Base-by-base conservation (phyloP, 37 sponge, comb jelly and placozoan genomes). In the Ianthella basta region DNA sequence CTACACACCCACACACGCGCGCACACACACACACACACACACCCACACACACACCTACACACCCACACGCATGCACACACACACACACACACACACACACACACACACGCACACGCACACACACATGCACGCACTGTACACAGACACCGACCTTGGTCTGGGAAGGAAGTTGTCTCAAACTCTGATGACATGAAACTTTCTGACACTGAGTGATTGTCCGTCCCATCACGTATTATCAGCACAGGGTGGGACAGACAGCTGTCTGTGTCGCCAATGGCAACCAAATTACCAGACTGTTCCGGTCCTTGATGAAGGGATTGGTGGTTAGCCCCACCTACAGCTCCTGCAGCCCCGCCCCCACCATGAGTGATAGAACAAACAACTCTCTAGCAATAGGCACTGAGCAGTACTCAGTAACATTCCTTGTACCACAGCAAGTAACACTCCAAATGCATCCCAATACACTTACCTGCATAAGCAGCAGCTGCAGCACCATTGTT, bases 181-280 rank as follows among this genome's bases (percentile, higher is more conserved):
- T 92, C 92, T 0, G 83, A 74, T 15, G 90, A 86, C 23, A 64
- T 66, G 24, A 84, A 0, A 36, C 92, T 92, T 20, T 92, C 92
- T 15, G 59, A 23, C 21, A 80, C 38, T 16, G 81, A 80, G 59
- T 60, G 59, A 1, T 24, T 14, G 35, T 80, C 81, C 1, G 16
- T 41, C 4, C 59, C 61, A 35, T 80, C 81, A 1, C 81, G 16
- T n/a, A 75, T 75, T 15, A 80, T 59, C 56, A 80, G 37, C 33
- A 57, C 56, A 20, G 61, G 81, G 35, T 57, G 59, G 18, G 33
- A 59, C 0, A 57, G 60, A 56, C 27, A 59, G 55, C 78, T 75
- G 78, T 75, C 78, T 40, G 23, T 75, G 54, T 75, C 78, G 44
- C 78, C 78, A 24, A 27, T 4, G 64, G 64, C 27, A 27, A 4